Evolutionary conservation across 2,888 invertebrate genomes (phyloP).

Genomic region (Megalurothrips usitatus): DNA sequence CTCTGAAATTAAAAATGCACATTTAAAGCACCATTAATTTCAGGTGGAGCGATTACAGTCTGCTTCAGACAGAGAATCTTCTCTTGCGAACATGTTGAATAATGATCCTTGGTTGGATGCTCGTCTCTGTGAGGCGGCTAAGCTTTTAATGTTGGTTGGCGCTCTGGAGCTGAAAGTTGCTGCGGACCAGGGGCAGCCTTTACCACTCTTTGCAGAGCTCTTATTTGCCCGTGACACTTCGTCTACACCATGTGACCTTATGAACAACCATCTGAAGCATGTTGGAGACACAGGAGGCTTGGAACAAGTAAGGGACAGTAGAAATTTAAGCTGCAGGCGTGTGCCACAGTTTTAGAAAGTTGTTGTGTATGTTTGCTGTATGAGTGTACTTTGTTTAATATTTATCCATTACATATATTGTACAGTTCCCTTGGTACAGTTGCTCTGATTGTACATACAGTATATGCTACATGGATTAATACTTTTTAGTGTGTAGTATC

Average conservation of each 20-base stretch:
- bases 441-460: background rate
- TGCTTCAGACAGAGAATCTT: background rate
- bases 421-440: background rate
- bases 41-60: background rate
- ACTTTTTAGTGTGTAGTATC: background rate
- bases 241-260: slow-evolving; percentile 43
- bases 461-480: background rate
- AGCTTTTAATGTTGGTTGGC: background rate
- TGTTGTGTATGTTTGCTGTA: background rate
- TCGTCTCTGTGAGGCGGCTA: slow-evolving; percentile 6
- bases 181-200: slow-evolving; percentile 41
- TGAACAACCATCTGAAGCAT: slow-evolving; percentile 46
- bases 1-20: background rate
- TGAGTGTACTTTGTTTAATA: background rate
- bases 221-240: slow-evolving; percentile 48
- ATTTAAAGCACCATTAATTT: background rate
- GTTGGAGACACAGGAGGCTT: slow-evolving; percentile 47
- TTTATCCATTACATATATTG: background rate
- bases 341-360: background rate
- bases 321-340: too few species aligned
- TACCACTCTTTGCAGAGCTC: slow-evolving; percentile 47
- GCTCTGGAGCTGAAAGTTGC: slow-evolving; percentile 43
- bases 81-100: background rate
- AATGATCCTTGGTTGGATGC: slow-evolving; percentile 1
- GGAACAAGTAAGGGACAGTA: slow-evolving; percentile 44